Percentiles rank a stretch among this genome's conserved stretches.
These are phyloP conservation scores for Leucoraja erinaceus DNA, from an alignment of 2,113 vertebrate genomes.

Conservation along the genomic window DNA sequence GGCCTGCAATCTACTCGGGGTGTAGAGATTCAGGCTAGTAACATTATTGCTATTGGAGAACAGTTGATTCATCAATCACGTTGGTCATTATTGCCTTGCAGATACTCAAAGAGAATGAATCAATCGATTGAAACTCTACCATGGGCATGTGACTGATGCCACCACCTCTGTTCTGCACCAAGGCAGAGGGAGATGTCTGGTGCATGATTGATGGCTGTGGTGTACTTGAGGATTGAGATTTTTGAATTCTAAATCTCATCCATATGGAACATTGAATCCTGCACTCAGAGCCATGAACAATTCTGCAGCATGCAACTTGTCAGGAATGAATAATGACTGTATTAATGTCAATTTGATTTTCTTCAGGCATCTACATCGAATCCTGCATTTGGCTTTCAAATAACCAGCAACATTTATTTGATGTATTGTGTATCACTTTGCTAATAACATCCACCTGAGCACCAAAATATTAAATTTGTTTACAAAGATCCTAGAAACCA, in stretches of 20 bases:
- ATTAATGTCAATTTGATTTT: neutral
- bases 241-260: neutral
- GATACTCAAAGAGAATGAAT: too few relatives aligned
- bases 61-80: too few relatives aligned
- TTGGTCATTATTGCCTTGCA: too few relatives aligned
- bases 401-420: neutral
- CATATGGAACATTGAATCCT: neutral
- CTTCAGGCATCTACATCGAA: neutral
- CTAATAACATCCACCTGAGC: neutral
- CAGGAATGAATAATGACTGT: neutral
- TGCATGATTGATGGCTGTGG: neutral
- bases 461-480: too few relatives aligned
- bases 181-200: neutral
- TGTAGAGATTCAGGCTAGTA: too few relatives aligned
- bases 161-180: neutral
- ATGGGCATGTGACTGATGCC: too few relatives aligned
- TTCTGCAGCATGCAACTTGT: neutral
- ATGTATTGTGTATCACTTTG: neutral
- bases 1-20: neutral
- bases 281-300: neutral
- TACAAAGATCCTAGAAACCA: too few relatives aligned
- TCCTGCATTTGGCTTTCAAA: neutral
- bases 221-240: neutral
- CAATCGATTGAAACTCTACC: too few relatives aligned
- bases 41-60: too few relatives aligned